phyloP scores from a whole-genome alignment of 53 echinoderm and acorn worm species.

The Holothuria leucospilota region DNA sequence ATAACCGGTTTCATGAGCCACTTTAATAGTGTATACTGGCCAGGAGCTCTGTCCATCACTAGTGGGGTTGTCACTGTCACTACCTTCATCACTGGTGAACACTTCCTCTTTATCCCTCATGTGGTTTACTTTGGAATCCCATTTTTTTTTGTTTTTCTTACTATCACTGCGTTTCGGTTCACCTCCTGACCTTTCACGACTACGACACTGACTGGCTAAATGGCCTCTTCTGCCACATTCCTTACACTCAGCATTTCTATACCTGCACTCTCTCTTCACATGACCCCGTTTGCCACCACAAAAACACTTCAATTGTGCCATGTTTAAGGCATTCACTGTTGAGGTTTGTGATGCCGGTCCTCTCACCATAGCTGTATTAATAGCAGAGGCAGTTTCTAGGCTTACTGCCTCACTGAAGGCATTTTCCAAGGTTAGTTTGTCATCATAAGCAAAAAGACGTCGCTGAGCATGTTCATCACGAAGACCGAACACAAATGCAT shows the following conservation, averaged over 20 bases:
- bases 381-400: too few relatives aligned
- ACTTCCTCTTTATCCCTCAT: background rate
- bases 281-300: too few relatives aligned
- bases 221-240: background rate
- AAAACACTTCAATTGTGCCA: too few relatives aligned
- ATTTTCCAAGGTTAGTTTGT: too few relatives aligned
- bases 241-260: background rate
- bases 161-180: background rate
- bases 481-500: background rate
- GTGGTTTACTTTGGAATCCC: constrained; percentile 15
- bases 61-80: background rate
- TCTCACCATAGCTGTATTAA: too few relatives aligned
- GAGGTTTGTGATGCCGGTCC: too few relatives aligned
- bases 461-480: too few relatives aligned
- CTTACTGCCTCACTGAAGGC: too few relatives aligned
- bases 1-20: background rate
- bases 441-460: too few relatives aligned
- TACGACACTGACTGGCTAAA: background rate
- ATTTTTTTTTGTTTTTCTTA: background rate
- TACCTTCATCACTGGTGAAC: background rate
- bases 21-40: background rate
- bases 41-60: background rate
- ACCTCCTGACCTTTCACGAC: background rate
- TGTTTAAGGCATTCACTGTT: too few relatives aligned
- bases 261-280: background rate